Base-by-base conservation (phyloP, 2,797 vertebrate genomes). In the Hipposideros larvatus region DNA sequence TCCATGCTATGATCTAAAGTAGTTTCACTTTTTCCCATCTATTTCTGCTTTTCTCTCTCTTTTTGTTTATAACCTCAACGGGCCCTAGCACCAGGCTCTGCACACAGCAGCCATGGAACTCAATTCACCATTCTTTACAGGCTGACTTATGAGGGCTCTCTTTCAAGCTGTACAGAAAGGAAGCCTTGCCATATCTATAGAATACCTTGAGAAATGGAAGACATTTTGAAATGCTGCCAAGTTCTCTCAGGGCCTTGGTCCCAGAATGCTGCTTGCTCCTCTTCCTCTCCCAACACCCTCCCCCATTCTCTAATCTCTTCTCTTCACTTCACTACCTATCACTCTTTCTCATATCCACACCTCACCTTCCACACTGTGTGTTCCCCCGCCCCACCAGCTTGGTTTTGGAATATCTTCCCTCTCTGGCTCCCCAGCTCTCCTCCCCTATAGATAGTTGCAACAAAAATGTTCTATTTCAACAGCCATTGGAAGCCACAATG, bases 141-240 rank as follows among this genome's bases (percentile, higher is more conserved):
- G 7, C 43, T 90, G 51, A 70, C 19, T 75, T 61, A 31, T 14
- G 37, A 87, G 26, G 84, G 48, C 53, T 96, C 28, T 63, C 26
- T 91, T 77, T 92, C 37, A 73, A 74, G 78, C 43, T 79, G 24
- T 21, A 90, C 5, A 94, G 13, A 94, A 28, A 85, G 53, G 73
- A 90, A 90, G 37, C 28, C 78, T 92, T 91, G 51, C 11, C 37
- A 53, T 61, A 87, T 80, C 19, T 85, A 82, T 2, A 82, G 66
- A 84, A 63, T 86, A 75, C 82, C 43, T 92, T 87, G 86, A 89
- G 37, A 95, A 91, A 74, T 70, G 46, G 46, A 86, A 95, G 79
- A 92, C 75, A 63, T 89, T 51, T 86, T 82, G 86, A 89, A 96
- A 88, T 78, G 68, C 21, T 71, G 37, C 65, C 24, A 75, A 63